Evolutionary conservation across 1,140 invertebrate genomes (phyloP), one percentile per base, ranked within the genome.

Genomic region (Plectus sambesii): DNA sequence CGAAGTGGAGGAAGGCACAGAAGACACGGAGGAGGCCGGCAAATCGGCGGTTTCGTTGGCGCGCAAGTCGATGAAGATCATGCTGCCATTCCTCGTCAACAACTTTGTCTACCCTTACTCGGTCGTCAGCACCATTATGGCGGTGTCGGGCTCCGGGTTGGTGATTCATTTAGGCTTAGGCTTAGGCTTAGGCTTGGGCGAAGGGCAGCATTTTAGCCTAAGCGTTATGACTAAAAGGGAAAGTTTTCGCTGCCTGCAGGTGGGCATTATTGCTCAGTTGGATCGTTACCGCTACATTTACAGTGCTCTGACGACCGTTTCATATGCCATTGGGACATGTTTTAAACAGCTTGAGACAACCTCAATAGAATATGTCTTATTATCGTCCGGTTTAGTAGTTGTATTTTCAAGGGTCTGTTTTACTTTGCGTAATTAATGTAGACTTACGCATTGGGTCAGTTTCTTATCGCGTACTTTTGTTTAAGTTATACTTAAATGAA

Each of bases 51-150:
- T 35, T 19, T 38, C 37, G 19, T 39, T 55, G 19, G 46, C 53
- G 3, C 46, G 51, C 12, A 41, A 47, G 8, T 55, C 49, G 30
- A 37, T 51, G 12, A 40, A 55, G 20, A 23, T 47, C 8, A 29
- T 42, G 8, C 36, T 64, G 48, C 62, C 62, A 3, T 61, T 61
- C 45, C 17, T 60, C 2, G 49, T 69, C 25, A 52, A 55, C 19
- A 27, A 47, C 3, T 49, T 53, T 36, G 26, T 61, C 3, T 69
- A 66, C 40, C 66, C 63, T 4, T 68, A 62, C 52, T 33, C 46
- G 5, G 60, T 66, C 22, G 49, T 63, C 38, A 49, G 59, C 12
- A 66, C 63, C 3, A 41, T 68, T 9, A 63, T 66, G 66, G 60
- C 65, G 27, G 48, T 63, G 17, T 47, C 42, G 41, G 63, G 63